Evolutionary conservation across 2,113 vertebrate species (phyloP).

Genomic region (Candoia aspera): DNA sequence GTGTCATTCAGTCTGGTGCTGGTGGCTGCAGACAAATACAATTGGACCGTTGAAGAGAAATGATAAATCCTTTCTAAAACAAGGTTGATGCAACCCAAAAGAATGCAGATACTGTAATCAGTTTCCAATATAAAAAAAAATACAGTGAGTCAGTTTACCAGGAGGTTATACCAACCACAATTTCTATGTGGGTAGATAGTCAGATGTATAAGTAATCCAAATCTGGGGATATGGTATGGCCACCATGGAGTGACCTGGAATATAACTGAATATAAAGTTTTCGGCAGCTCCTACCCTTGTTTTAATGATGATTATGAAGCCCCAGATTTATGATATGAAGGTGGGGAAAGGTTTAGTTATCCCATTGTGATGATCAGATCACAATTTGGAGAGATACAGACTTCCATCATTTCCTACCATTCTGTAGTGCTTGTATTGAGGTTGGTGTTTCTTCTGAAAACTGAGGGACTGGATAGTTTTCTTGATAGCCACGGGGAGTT

Average conservation of each 20-base stretch:
- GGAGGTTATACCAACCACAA: neutral
- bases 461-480: neutral
- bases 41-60: constrained; percentile 24
- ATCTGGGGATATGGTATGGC: neutral
- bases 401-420: neutral
- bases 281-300: neutral
- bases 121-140: too few species aligned
- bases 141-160: neutral
- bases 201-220: neutral
- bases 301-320: neutral
- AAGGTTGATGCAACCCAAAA: neutral
- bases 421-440: neutral
- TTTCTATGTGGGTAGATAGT: neutral
- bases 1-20: constrained; percentile 57
- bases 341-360: neutral
- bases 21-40: constrained; percentile 41
- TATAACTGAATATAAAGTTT: neutral
- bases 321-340: neutral
- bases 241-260: neutral
- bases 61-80: neutral
- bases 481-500: neutral
- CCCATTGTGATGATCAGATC: neutral
- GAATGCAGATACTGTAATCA: neutral
- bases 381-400: neutral
- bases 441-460: neutral